Evolutionary conservation across 1,140 invertebrate genomes (phyloP).

Genomic region (Chionoecetes opilio): DNA sequence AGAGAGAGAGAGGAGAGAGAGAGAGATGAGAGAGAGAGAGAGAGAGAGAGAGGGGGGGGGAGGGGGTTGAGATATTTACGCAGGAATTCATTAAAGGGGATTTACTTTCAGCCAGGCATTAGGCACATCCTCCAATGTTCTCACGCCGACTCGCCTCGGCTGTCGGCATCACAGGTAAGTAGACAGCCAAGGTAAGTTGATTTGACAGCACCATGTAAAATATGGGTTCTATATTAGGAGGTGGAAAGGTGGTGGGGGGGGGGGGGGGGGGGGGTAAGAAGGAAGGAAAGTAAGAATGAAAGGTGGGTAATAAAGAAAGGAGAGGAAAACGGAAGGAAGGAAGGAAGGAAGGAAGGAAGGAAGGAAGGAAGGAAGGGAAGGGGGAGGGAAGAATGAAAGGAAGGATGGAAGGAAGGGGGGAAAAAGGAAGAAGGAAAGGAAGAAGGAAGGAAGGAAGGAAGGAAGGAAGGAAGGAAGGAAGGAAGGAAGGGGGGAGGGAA

Average conservation of each 20-base stretch:
- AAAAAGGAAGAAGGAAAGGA: background rate
- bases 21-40: slow-evolving; percentile 46
- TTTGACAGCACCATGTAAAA: slow-evolving; percentile 19
- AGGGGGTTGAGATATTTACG: background rate
- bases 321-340: background rate
- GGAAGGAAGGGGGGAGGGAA: background rate
- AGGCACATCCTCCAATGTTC: background rate
- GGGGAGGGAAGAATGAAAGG: background rate
- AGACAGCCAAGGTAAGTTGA: background rate
- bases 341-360: background rate
- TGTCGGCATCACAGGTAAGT: background rate
- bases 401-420: too few relatives aligned
- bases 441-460: background rate
- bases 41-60: slow-evolving; percentile 9
- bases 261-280: too few relatives aligned
- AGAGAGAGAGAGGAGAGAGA: background rate
- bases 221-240: background rate
- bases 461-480: background rate
- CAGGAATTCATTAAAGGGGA: background rate
- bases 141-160: background rate
- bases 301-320: background rate
- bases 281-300: background rate
- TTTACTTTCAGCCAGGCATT: background rate
- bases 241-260: too few relatives aligned
- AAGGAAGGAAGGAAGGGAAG: background rate